Base-by-base conservation (phyloP, 2,888 invertebrate species). In the Catocala sponsa region DNA sequence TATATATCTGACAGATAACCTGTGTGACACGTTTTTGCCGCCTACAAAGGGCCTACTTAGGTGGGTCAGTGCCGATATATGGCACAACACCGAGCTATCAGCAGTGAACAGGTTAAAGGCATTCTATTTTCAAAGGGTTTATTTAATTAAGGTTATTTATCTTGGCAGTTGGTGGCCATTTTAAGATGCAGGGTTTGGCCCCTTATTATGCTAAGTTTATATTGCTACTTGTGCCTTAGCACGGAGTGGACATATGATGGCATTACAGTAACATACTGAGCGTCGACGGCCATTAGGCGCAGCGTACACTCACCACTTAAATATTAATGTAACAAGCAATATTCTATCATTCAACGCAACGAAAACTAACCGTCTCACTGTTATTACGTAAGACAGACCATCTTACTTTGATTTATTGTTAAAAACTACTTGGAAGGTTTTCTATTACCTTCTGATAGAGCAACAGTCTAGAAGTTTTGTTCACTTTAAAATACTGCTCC, bases 131-230 rank as follows among this genome's bases (percentile, higher is more conserved):
- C 13, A 13, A 33, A 48, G 32, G 32, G 41, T n/a, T 32, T 48
- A 41, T 13, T 32, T 9, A 38, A 7, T 11, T 57, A 50, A 13
- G 15, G 12, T 33, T 66, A n/a, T 56, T 69, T 33, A 46, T 69
- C 42, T 67, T 67, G 75, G 72, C 76, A 69, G 65, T 65, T 58
- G 46, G 63, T 53, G 66, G 63, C 60, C 61, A 52, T 25, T 43
- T 58, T 15, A 43, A 55, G 52, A 53, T 59, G 64, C 47, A 68
- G 59, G 53, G 44, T 58, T n/a, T n/a, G 72, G 59, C 68, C 68
- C 63, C 71, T 38, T 67, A 72, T 78, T 72, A 71, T 74, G 67
- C 76, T 69, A 72, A 55, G 54, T 46, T 51, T 55, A 60, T 55
- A 71, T 58, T 54, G 59, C 62, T 74, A 59, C 35, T 50, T 38